Evolutionary conservation across 2,113 vertebrate genomes (phyloP).

Genomic region (Callospermophilus lateralis): DNA sequence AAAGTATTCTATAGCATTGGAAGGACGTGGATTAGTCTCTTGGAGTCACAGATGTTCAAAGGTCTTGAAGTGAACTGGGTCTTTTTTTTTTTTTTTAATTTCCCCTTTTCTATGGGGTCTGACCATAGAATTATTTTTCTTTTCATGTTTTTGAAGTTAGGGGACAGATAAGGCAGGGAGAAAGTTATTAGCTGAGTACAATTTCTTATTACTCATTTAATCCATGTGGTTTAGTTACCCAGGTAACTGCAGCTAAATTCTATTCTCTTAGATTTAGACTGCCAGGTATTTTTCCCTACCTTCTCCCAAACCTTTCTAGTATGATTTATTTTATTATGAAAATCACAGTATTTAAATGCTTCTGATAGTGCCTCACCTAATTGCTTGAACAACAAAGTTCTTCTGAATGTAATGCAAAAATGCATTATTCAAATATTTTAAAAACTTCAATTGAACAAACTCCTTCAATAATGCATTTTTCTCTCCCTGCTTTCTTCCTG

Average conservation of each 20-base stretch:
- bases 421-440: no score
- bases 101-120: slow-evolving; percentile 15
- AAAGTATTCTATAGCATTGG: slow-evolving; percentile 38
- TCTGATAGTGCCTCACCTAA: neutral
- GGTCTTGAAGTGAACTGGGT: neutral
- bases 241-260: slow-evolving; percentile 62
- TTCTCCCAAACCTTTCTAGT: slow-evolving; percentile 29
- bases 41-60: slow-evolving; percentile 43
- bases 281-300: slow-evolving; percentile 55
- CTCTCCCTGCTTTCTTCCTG: neutral
- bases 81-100: neutral
- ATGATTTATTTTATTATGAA: slow-evolving; percentile 57
- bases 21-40: slow-evolving; percentile 39
- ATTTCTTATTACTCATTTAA: slow-evolving; percentile 61
- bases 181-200: slow-evolving; percentile 62
- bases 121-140: slow-evolving; percentile 26
- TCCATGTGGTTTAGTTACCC: slow-evolving; percentile 66
- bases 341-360: slow-evolving; percentile 12
- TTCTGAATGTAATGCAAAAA: slow-evolving; percentile 41
- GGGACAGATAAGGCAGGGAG: slow-evolving; percentile 33
- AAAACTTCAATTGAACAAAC: no score
- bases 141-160: slow-evolving; percentile 48
- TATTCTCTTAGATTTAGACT: slow-evolving; percentile 41
- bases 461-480: no score
- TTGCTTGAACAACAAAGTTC: neutral